Percentiles rank a stretch among this genome's conserved stretches.
phyloP scores from a whole-genome alignment of 2,113 vertebrate genomes.

The Apteryx owenii region DNA sequence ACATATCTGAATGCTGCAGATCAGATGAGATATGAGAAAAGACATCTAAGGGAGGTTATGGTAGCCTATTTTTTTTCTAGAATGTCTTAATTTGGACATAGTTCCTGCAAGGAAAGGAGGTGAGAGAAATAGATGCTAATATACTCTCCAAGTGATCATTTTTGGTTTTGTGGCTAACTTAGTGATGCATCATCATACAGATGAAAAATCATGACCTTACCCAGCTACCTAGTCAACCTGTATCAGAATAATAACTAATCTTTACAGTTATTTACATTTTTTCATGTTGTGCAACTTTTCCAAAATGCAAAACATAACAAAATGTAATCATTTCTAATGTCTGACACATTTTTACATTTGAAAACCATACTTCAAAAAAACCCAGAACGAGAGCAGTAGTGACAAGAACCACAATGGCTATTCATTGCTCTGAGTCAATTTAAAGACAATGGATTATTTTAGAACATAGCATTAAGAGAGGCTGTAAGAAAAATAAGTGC shows the following conservation, averaged over 20 bases:
- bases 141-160: not conserved
- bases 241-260: not conserved
- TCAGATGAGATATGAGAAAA: too few relatives aligned
- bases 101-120: not conserved
- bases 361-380: not conserved
- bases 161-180: not conserved
- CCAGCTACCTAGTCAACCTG: not conserved
- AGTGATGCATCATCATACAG: not conserved
- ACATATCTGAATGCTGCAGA: too few relatives aligned
- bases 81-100: not conserved
- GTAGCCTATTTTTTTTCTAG: not conserved
- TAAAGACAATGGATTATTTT: not conserved
- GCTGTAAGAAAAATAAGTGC: not conserved
- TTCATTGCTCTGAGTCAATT: not conserved
- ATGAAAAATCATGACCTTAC: not conserved
- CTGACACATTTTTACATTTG: not conserved
- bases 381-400: not conserved
- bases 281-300: not conserved
- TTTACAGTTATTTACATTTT: not conserved
- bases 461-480: not conserved
- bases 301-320: not conserved
- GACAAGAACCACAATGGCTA: not conserved
- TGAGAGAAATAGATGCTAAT: too few relatives aligned
- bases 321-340: not conserved
- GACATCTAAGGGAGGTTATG: not conserved